These are phyloP conservation scores for Drosophila quadrilineata DNA, from an alignment of 1,140 invertebrate species.

Conservation along the genomic window DNA sequence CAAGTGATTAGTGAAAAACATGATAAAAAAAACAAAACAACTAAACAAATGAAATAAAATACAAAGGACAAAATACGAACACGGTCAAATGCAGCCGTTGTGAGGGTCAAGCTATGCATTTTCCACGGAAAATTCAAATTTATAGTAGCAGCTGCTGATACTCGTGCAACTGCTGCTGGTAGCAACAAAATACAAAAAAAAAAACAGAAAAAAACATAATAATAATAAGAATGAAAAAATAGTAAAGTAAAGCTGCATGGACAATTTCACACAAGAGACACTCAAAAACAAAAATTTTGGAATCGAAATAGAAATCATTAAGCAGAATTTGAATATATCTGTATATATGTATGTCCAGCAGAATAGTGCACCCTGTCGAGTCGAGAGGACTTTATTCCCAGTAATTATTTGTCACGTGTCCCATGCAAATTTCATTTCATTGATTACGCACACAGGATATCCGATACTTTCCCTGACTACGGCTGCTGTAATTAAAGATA, in stretches of 20 bases:
- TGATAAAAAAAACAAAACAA: slow-evolving; percentile 46
- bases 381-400: slow-evolving; percentile 12
- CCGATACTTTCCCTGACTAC: slow-evolving; percentile 49
- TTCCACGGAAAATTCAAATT: slow-evolving; percentile 53
- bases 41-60: not conserved
- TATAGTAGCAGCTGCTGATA: no score
- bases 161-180: slow-evolving; percentile 59
- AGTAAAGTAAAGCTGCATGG: slow-evolving; percentile 4
- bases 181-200: slow-evolving; percentile 40
- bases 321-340: not conserved
- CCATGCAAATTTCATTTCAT: slow-evolving; percentile 76
- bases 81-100: slow-evolving; percentile 54
- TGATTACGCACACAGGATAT: slow-evolving; percentile 63
- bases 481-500: slow-evolving; percentile 63
- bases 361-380: not conserved
- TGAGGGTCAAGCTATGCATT: slow-evolving; percentile 58
- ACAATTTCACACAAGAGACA: slow-evolving; percentile 36
- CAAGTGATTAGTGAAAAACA: slow-evolving; percentile 44
- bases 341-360: not conserved
- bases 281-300: not conserved
- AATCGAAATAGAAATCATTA: not conserved
- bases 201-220: slow-evolving; percentile 20
- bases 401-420: slow-evolving; percentile 81
- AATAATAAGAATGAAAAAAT: slow-evolving; percentile 44
- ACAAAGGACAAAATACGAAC: slow-evolving; percentile 34